A percentile compares a stretch with the other conserved stretches of the same genome.
phyloP scores from a whole-genome alignment of 2,888 invertebrate species.

The Cyclophora punctaria region DNA sequence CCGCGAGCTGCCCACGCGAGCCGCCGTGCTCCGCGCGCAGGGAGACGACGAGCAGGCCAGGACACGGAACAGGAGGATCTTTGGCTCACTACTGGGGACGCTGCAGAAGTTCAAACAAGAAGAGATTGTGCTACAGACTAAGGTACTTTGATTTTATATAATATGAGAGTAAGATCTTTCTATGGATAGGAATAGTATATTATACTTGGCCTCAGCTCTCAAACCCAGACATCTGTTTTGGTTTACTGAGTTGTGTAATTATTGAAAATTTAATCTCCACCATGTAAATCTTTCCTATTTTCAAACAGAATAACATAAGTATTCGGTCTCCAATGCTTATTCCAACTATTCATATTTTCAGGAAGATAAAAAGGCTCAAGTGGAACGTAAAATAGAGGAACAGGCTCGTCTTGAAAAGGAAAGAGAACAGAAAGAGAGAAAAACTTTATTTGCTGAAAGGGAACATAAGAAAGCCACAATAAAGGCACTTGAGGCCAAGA shows the following conservation, averaged over 20 bases:
- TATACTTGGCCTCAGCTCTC: no score
- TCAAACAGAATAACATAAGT: no score
- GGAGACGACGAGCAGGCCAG: constrained; percentile 87
- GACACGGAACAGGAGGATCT: constrained; percentile 94
- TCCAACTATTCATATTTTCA: constrained; percentile 15
- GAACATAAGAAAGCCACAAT: constrained; percentile 93
- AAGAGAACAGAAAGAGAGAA: constrained; percentile 85
- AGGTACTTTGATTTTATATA: constrained; percentile 41
- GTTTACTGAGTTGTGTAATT: no score
- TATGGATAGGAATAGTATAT: no score
- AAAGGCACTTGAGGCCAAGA: constrained; percentile 90
- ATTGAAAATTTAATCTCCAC: no score
- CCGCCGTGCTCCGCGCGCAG: constrained; percentile 79
- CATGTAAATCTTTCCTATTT: no score
- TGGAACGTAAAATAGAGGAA: constrained; percentile 95
- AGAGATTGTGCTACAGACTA: constrained; percentile 90
- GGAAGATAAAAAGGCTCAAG: constrained; percentile 78
- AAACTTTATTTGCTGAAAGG: constrained; percentile 88
- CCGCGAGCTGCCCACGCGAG: constrained; percentile 86
- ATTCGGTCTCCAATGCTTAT: no score
- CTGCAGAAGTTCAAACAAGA: constrained; percentile 96
- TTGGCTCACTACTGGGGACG: constrained; percentile 95
- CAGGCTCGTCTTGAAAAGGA: constrained; percentile 91
- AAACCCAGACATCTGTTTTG: no score
- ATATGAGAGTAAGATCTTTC: no score